Percentiles rank a stretch among this genome's conserved stretches.
Evolutionary conservation across 2,888 invertebrate genomes (phyloP).

Genomic region (Toxonevra muliebris): DNA sequence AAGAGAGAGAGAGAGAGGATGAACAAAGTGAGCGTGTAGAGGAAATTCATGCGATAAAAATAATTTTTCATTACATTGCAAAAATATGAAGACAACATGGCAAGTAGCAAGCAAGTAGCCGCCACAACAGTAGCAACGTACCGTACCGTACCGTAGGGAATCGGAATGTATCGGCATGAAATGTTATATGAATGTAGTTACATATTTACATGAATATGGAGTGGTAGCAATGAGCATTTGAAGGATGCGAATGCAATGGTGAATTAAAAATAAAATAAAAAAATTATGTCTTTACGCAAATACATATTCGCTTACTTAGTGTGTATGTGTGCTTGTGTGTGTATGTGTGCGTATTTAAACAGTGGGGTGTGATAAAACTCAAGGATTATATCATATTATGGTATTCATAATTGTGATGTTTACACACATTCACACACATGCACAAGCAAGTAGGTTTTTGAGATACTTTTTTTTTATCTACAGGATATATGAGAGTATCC

Average conservation of each 20-base stretch:
- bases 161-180: no score
- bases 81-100: slow-evolving; percentile 10
- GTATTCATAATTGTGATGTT: slow-evolving; percentile 32
- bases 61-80: slow-evolving; percentile 30
- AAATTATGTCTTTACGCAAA: not conserved
- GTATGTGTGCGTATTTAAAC: not conserved
- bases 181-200: not conserved
- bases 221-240: not conserved
- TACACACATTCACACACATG: slow-evolving; percentile 3
- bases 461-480: not conserved
- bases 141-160: no score
- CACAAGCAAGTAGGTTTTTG: no score
- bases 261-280: no score
- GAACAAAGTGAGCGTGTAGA: not conserved
- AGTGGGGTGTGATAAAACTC: slow-evolving; percentile 33
- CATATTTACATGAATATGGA: not conserved
- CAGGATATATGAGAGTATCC: not conserved
- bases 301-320: not conserved
- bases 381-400: slow-evolving; percentile 35
- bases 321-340: no score
- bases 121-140: no score
- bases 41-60: slow-evolving; percentile 24
- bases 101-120: no score
- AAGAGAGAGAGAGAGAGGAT: not conserved
- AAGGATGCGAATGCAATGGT: not conserved